Conservation (phyloP, 1,140 invertebrate genomes). For the Formica exsecta region DNA sequence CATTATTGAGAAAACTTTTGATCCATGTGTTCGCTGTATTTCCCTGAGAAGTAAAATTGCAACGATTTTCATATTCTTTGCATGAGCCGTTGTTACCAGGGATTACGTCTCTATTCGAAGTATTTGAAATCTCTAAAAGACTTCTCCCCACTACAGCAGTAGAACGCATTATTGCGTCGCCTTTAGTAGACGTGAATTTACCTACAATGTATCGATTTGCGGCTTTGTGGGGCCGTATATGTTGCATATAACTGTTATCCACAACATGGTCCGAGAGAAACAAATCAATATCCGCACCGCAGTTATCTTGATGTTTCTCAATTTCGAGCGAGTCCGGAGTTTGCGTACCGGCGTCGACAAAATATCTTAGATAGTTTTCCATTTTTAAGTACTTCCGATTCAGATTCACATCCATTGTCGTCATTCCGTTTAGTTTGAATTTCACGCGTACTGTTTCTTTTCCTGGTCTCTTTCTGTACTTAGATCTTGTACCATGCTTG, state of each 20-base stretch:
- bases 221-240: conserved; percentile 14
- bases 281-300: conserved; percentile 62
- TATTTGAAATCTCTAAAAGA: conserved; percentile 35
- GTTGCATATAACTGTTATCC: conserved; percentile 44
- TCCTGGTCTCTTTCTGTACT: conserved; percentile 29
- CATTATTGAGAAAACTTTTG: background rate
- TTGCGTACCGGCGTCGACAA: background rate
- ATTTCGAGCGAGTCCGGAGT: background rate
- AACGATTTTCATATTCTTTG: background rate
- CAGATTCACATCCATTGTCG: conserved; percentile 54
- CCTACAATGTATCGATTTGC: conserved; percentile 63
- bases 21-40: background rate
- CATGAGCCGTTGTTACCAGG: background rate
- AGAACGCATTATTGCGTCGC: background rate
- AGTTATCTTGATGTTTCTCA: background rate
- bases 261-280: conserved; percentile 12
- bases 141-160: background rate
- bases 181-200: conserved; percentile 45
- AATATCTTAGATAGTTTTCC: background rate
- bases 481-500: background rate
- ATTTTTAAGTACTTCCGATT: conserved; percentile 72
- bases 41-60: background rate
- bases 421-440: conserved; percentile 70
- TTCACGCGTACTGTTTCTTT: conserved; percentile 45
- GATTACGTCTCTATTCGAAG: background rate